These are phyloP conservation scores for Cichlasoma orientale DNA, from an alignment of 2,797 vertebrate genomes.

Conservation along the genomic window DNA sequence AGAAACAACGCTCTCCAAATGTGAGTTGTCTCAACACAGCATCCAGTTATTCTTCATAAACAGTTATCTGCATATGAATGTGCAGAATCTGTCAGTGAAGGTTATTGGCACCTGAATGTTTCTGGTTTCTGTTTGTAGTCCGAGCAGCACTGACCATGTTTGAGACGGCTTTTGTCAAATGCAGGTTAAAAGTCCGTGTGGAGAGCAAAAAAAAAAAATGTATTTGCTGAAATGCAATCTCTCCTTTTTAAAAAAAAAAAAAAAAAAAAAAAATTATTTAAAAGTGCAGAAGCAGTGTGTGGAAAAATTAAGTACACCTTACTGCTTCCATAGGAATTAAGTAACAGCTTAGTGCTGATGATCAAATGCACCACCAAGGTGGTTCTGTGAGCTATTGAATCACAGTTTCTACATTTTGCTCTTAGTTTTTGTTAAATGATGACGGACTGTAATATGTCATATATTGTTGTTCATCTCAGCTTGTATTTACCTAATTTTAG, in stretches of 20 bases:
- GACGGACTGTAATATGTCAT: too few relatives aligned
- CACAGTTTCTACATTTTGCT: too few relatives aligned
- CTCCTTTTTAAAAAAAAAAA: too few relatives aligned
- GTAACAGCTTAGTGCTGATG: neutral
- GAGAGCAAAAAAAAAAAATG: too few relatives aligned
- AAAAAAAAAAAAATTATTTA: neutral
- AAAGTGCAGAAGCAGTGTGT: neutral
- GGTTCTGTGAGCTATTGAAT: too few relatives aligned
- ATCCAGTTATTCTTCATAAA: neutral
- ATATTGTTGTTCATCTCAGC: too few relatives aligned
- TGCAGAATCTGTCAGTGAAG: neutral
- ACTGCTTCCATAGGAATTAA: neutral
- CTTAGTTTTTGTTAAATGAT: too few relatives aligned
- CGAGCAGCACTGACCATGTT: neutral
- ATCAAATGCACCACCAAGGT: neutral
- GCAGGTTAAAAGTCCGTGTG: too few relatives aligned
- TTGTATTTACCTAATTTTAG: too few relatives aligned
- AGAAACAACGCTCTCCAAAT: constrained; percentile 94
- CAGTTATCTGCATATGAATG: neutral
- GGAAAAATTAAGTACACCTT: neutral
- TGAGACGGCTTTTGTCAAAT: too few relatives aligned
- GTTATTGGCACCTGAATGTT: neutral
- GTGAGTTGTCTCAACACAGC: constrained; percentile 80
- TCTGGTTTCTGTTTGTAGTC: neutral
- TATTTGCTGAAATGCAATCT: too few relatives aligned